phyloP scores from a whole-genome alignment of 2,113 vertebrate species.

The Aleadryas rufinucha region DNA sequence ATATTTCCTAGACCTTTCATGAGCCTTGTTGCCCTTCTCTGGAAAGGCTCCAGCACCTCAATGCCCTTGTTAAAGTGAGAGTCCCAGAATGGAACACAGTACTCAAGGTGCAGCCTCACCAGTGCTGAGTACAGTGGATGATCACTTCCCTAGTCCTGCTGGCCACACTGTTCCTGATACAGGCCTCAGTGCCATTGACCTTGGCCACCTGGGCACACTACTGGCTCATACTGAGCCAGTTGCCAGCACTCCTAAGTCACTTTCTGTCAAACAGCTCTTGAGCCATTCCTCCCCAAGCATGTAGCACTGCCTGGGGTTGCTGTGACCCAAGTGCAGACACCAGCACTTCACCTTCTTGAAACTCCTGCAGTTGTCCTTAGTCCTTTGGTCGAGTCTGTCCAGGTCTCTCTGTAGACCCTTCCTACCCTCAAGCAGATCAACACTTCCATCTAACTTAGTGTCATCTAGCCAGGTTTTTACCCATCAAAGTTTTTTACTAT shows the following conservation, averaged over 20 bases:
- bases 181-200: background rate
- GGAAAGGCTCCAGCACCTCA: background rate
- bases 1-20: background rate
- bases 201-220: background rate
- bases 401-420: background rate
- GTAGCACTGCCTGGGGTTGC: background rate
- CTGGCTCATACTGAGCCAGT: background rate
- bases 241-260: background rate
- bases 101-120: background rate
- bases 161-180: background rate
- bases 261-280: background rate
- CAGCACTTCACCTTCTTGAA: background rate
- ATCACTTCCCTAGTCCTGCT: background rate
- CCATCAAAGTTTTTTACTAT: background rate
- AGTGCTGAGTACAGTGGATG: background rate
- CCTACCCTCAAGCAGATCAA: background rate
- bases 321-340: background rate
- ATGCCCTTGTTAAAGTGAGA: background rate
- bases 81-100: accelerated
- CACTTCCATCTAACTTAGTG: background rate
- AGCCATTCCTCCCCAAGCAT: background rate
- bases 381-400: background rate
- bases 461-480: background rate
- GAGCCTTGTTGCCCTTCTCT: background rate
- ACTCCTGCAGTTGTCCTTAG: background rate